Conservation (phyloP, 2,113 vertebrate species). For the Myrmophylax atrothorax region DNA sequence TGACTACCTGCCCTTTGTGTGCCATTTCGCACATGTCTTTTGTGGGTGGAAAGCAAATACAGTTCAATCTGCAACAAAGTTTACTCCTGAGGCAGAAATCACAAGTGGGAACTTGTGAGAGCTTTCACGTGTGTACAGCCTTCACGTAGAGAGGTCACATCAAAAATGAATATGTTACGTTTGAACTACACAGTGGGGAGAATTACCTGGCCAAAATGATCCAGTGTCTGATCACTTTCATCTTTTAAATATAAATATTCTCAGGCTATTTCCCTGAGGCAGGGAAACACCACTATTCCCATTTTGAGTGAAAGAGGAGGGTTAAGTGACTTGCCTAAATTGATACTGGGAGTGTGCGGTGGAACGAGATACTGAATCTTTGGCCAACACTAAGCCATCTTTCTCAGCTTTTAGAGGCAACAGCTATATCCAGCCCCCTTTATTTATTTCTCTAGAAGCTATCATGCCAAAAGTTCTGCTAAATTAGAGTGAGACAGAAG, state of each 20-base stretch:
- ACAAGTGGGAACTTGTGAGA: not conserved
- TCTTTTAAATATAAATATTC: not conserved
- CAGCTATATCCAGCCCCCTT: constrained; percentile 29
- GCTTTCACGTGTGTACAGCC: not conserved
- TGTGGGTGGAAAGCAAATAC: not conserved
- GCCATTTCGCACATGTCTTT: not conserved
- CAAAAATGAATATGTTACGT: not conserved
- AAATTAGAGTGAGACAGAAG: constrained; percentile 51
- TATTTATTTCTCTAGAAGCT: constrained; percentile 49
- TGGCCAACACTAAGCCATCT: not conserved
- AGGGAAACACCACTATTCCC: not conserved
- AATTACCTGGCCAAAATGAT: not conserved
- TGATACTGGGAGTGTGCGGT: not conserved
- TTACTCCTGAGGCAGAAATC: not conserved
- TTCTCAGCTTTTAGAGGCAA: constrained; percentile 23
- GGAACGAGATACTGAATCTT: not conserved
- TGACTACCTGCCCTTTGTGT: fast-evolving
- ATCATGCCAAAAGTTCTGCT: constrained; percentile 52
- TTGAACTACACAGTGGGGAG: not conserved
- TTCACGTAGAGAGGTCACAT: not conserved
- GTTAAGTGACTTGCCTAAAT: not conserved
- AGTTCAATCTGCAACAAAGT: not conserved
- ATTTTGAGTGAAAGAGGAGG: not conserved
- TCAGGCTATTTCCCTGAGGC: not conserved
- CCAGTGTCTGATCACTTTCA: not conserved